Evolutionary conservation across 1,140 invertebrate genomes (phyloP), one percentile per base, ranked within the genome.

Genomic region (Drosophila watanabei): DNA sequence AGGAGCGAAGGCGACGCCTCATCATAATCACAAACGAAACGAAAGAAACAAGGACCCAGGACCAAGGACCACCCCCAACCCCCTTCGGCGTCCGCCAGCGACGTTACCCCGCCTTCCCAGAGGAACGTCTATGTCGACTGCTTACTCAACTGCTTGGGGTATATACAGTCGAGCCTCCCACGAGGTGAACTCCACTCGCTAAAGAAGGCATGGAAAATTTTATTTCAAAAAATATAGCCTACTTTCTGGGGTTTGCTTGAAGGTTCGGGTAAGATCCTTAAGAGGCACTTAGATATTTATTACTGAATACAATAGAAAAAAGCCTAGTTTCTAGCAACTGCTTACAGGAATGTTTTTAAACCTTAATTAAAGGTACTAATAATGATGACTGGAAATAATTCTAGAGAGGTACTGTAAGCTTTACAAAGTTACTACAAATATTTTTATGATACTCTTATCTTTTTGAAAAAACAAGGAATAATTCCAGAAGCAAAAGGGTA

Each of bases 21-120:
- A 87, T 91, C 87, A 91, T 91, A 86, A 91, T 91, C 87, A 89
- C 68, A 72, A 59, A 80, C 56, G 48, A 75, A 73, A 65, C 62
- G 33, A 45, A 61, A 58, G 63, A 79, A 69, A 49, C 73, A 45
- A 57, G 54, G 54, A 57, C 35, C 54, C 35, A 24, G 57, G 45
- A 56, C 52, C 52, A 24, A 56, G 58, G 51, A 59, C 45, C 70
- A 33, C 32, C 64, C 37, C 18, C 32, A n/a, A 43, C 32, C 37
- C 58, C 58, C 45, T 46, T 46, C 18, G 24, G 51, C 32, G 51
- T 13, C 46, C 28, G 59, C n/a, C 32, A 20, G 54, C 64, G 39
- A 46, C 60, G 43, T 54, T 37, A 54, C n/a, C 56, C 60, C 75
- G 65, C 48, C 46, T 54, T 46, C 59, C 64, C 72, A 51, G 60